Percentiles rank a stretch among this genome's conserved stretches.
Conservation (phyloP, 2,113 vertebrate genomes). For the Cettia cetti region DNA sequence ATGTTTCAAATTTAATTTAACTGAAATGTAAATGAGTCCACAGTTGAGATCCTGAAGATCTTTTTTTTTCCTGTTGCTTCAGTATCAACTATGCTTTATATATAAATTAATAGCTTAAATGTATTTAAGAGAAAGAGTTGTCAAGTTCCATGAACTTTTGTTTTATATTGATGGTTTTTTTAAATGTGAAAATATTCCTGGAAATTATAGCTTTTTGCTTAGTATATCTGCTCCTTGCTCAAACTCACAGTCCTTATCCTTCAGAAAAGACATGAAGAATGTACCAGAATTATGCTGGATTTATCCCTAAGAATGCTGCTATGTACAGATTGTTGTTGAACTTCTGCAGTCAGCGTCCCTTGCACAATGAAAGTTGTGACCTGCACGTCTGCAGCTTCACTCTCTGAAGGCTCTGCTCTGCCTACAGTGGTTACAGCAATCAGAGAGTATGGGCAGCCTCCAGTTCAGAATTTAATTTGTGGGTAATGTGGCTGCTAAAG, state of each 20-base stretch:
- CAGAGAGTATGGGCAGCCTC: background rate
- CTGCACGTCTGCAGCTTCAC: fast-evolving
- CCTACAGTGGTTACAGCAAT: background rate
- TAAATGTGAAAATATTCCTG: background rate
- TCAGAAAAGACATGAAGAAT: background rate
- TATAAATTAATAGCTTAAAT: background rate
- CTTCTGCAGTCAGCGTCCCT: background rate
- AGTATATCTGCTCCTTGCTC: background rate
- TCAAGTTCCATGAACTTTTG: background rate
- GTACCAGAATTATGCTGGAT: background rate
- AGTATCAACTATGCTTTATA: background rate
- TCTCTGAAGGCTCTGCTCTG: background rate
- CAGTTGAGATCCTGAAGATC: background rate
- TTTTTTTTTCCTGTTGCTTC: background rate
- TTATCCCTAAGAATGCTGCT: background rate
- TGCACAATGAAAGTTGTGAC: fast-evolving
- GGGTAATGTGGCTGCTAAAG: background rate
- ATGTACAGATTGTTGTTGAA: fast-evolving
- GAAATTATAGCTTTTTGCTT: background rate
- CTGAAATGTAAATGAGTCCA: background rate
- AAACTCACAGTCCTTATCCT: background rate
- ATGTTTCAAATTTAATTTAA: background rate
- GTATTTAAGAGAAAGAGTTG: background rate
- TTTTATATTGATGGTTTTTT: background rate
- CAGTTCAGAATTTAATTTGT: background rate